Conservation (phyloP, 2,797 vertebrate genomes). For the Melanotaenia pygmaea region DNA sequence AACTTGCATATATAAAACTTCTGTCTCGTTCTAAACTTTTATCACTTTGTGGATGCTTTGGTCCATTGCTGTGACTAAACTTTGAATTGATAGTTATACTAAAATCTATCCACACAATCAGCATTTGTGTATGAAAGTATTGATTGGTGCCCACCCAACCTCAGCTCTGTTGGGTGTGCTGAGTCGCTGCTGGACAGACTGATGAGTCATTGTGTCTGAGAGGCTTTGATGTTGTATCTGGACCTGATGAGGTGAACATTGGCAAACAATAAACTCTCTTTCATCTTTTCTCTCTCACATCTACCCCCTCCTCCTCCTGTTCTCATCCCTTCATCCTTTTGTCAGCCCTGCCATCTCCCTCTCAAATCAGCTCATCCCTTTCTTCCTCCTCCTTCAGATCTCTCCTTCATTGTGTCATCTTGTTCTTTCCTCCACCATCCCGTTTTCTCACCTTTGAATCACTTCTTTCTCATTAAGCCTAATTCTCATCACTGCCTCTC, state of each 20-base stretch:
- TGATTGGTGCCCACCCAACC: neutral
- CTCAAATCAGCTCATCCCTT: slow-evolving; percentile 13
- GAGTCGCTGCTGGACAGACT: slow-evolving; percentile 8
- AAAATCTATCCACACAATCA: neutral
- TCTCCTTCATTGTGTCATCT: slow-evolving; percentile 13
- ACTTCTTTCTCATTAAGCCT: slow-evolving; percentile 38
- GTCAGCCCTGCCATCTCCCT: neutral
- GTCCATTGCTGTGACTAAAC: neutral
- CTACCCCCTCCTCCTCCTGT: slow-evolving; percentile 15
- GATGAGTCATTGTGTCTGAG: slow-evolving; percentile 48
- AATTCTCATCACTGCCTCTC: slow-evolving; percentile 40
- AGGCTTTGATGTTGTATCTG: slow-evolving; percentile 46
- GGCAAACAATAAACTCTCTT: slow-evolving; percentile 49
- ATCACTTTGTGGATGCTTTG: neutral
- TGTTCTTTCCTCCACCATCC: slow-evolving; percentile 11
- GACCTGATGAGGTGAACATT: slow-evolving; percentile 39
- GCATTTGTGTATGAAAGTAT: slow-evolving; percentile 6
- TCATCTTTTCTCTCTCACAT: slow-evolving; percentile 35
- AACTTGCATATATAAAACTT: neutral
- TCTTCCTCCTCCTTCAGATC: neutral
- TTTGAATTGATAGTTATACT: neutral
- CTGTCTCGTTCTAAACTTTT: too few relatives aligned
- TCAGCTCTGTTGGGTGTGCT: neutral
- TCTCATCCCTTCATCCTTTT: slow-evolving; percentile 24
- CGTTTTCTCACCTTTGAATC: slow-evolving; percentile 41